Base-by-base conservation (phyloP, 2,113 vertebrate genomes). In the Holacanthus passer region DNA sequence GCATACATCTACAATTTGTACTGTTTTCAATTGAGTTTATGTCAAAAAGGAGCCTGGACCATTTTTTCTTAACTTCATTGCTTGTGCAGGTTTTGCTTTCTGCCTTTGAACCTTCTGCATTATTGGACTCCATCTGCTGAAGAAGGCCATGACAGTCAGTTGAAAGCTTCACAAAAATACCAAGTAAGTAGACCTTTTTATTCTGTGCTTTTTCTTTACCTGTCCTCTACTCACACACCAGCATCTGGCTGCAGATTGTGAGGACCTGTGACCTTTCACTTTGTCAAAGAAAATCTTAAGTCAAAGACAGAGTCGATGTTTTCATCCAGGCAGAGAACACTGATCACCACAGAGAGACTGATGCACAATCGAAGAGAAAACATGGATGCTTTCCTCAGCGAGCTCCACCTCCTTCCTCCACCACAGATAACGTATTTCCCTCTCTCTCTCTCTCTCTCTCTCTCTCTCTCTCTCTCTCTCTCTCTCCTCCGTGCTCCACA, bases 401-500 rank as follows among this genome's bases (percentile, higher is more conserved):
- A 81, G 80, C 86, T 83, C 83, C 88, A 45, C 88, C 87, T 74
- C 85, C 58, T 74, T 83, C 58, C 78, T 85, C 60, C 48, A 45
- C 76, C 78, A 84, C 77, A 84, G 74, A 87, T 82, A 79, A 59
- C 16, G 27, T 37, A 22, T 62, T 66, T 60, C 87, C 74, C 88
- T 89, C 89, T 88, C 67, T 67, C 83, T 83, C 68, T 66, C 68
- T 19, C 68, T 64, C 62, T 64, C 47, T 88, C 89, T 88, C 71
- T 67, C 67, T 31, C 66, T 79, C n/a, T n/a, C 0, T 20, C 68
- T 65, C 62, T 64, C 85, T 72, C 88, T 74, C 82, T 68, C 67
- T 67, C 83, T 83, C 68, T 66, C 68, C 89, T 82, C 41, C 66
- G 17, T 89, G 90, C 83, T 79, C 85, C 91, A 91, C 92, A 89